These are phyloP conservation scores for Puffinus mauretanicus DNA, from an alignment of 2,113 vertebrate species.

Conservation along the genomic window DNA sequence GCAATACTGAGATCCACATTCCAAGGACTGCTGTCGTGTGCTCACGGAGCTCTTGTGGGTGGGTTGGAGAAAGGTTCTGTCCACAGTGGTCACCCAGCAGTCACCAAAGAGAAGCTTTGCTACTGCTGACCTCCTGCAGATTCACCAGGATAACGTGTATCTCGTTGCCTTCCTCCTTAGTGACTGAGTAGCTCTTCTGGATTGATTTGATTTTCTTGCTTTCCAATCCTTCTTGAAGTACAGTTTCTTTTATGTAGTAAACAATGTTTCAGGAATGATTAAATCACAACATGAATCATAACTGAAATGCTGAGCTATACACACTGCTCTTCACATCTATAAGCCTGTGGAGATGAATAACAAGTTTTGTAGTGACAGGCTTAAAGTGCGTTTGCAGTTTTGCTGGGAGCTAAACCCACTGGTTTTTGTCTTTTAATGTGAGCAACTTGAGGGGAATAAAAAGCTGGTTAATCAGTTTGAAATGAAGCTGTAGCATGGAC, in stretches of 20 bases:
- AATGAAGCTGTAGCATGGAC: neutral
- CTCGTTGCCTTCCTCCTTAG: neutral
- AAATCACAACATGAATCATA: neutral
- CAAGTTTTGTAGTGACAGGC: neutral
- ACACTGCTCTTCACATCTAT: neutral
- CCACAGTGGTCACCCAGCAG: neutral
- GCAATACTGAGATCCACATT: neutral
- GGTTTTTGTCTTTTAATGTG: neutral
- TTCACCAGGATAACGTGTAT: rapidly evolving
- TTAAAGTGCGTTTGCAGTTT: neutral
- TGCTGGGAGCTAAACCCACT: neutral
- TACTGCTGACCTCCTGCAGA: neutral
- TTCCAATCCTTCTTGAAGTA: neutral
- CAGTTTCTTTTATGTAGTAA: neutral
- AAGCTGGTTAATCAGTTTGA: neutral
- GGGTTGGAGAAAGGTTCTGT: neutral
- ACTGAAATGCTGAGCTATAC: neutral
- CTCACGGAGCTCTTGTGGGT: neutral
- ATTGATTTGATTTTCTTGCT: neutral
- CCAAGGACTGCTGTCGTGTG: neutral
- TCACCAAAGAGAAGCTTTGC: neutral
- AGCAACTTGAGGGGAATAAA: neutral
- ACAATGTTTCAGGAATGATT: neutral
- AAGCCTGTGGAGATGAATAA: neutral
- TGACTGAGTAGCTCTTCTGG: neutral